Percentiles rank a stretch among this genome's conserved stretches.
Evolutionary conservation across 2,888 invertebrate species (phyloP).

Genomic region (Trichopria drosophilae): DNA sequence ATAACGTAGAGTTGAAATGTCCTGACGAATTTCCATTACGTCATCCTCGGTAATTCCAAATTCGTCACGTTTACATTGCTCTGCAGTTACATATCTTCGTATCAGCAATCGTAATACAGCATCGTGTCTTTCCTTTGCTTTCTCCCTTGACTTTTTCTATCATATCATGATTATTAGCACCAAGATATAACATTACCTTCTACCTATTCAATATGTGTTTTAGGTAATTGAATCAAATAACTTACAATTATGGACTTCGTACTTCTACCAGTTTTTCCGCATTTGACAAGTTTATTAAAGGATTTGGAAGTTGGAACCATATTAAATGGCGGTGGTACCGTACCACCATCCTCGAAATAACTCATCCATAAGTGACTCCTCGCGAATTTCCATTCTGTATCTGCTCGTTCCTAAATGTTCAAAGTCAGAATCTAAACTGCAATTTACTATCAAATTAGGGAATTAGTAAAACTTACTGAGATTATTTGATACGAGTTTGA

Average conservation of each 20-base stretch:
- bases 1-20: slow-evolving; percentile 91
- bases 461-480: slow-evolving; percentile 69
- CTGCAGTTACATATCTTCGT: slow-evolving; percentile 86
- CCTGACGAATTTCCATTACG: slow-evolving; percentile 96
- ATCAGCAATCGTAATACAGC: slow-evolving; percentile 86
- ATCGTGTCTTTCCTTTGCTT: slow-evolving; percentile 74
- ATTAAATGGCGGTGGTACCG: slow-evolving; percentile 93
- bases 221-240: background rate
- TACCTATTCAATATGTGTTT: background rate
- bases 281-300: slow-evolving; percentile 62
- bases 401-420: slow-evolving; percentile 78
- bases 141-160: slow-evolving; percentile 75
- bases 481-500: slow-evolving; percentile 98
- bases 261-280: slow-evolving; percentile 58
- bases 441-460: background rate
- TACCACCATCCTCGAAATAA: slow-evolving; percentile 91
- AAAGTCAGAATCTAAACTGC: background rate
- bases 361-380: slow-evolving; percentile 96
- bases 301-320: slow-evolving; percentile 85
- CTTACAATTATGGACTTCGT: slow-evolving; percentile 68
- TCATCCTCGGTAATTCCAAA: slow-evolving; percentile 95
- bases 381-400: slow-evolving; percentile 97
- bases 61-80: slow-evolving; percentile 85
- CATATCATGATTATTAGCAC: background rate
- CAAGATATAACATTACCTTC: background rate